phyloP scores from a whole-genome alignment of 2,113 vertebrate species.

The Rhinoderma darwinii region DNA sequence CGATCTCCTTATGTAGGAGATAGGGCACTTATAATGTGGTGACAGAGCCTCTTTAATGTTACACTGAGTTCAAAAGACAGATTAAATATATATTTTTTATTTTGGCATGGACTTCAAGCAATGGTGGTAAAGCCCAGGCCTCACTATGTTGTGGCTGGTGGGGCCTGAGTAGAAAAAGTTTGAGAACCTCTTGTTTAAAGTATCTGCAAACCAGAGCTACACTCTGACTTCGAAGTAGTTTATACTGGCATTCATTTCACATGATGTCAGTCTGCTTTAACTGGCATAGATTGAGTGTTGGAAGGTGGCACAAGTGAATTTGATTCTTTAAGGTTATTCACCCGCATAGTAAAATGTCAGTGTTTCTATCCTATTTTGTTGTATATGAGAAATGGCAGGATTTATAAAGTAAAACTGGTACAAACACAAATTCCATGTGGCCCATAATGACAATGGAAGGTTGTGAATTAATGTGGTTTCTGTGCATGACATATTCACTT shows the following conservation, averaged over 20 bases:
- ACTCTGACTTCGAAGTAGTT: neutral
- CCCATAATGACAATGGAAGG: neutral
- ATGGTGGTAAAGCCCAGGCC: no score
- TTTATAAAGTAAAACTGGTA: neutral
- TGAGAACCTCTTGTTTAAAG: no score
- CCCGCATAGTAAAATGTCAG: neutral
- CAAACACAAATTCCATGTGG: neutral
- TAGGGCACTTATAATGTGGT: no score
- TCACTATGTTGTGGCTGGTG: no score
- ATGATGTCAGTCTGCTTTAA: neutral
- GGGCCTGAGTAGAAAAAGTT: no score
- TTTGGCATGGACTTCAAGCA: no score
- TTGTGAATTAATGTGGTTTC: neutral
- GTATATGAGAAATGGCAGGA: neutral
- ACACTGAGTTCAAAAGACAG: no score
- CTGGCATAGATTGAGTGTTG: neutral
- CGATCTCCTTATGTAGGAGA: no score
- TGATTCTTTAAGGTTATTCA: constrained; percentile 4
- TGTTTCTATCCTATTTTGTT: neutral
- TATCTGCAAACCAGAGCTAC: neutral
- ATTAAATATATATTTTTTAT: no score
- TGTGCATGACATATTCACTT: neutral
- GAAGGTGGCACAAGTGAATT: constrained; percentile 2
- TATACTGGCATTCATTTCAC: neutral
- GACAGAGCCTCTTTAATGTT: no score